These are phyloP conservation scores for Heliconius aoede DNA, from an alignment of 2,888 invertebrate species.

Conservation along the genomic window DNA sequence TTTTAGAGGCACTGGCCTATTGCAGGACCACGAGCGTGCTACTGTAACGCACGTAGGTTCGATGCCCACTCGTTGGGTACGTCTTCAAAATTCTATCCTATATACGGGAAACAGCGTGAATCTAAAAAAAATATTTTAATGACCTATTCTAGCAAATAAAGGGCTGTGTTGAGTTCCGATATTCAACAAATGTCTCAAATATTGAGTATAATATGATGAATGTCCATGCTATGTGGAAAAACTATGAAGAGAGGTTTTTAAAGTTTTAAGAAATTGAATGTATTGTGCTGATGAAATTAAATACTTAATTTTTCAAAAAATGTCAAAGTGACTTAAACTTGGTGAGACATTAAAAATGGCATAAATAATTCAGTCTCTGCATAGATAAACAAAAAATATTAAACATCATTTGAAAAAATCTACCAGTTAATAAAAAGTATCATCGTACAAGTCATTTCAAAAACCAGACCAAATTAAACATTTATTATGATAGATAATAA, in stretches of 20 bases:
- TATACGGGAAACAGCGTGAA: not conserved
- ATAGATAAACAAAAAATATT: too few relatives aligned
- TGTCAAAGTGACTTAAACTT: too few relatives aligned
- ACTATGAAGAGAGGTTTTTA: too few relatives aligned
- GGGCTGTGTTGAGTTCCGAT: not conserved
- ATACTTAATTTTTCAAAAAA: too few relatives aligned
- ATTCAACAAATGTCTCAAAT: not conserved
- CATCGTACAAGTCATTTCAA: not conserved
- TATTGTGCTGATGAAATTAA: too few relatives aligned
- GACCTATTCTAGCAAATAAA: not conserved
- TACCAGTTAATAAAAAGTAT: too few relatives aligned
- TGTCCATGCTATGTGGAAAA: too few relatives aligned
- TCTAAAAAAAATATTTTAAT: not conserved
- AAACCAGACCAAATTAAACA: not conserved
- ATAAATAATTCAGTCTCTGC: too few relatives aligned
- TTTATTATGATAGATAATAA: not conserved
- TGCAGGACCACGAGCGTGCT: not conserved
- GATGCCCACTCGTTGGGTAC: not conserved
- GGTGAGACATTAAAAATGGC: too few relatives aligned
- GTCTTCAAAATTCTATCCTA: too few relatives aligned
- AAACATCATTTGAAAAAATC: too few relatives aligned
- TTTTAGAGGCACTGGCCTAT: not conserved
- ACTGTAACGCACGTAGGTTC: not conserved
- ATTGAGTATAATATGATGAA: not conserved
- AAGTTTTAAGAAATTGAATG: too few relatives aligned